A percentile compares a stretch with the other conserved stretches of the same genome.
phyloP scores from a whole-genome alignment of 1,140 invertebrate genomes.

The Armadillidium nasatum region DNA sequence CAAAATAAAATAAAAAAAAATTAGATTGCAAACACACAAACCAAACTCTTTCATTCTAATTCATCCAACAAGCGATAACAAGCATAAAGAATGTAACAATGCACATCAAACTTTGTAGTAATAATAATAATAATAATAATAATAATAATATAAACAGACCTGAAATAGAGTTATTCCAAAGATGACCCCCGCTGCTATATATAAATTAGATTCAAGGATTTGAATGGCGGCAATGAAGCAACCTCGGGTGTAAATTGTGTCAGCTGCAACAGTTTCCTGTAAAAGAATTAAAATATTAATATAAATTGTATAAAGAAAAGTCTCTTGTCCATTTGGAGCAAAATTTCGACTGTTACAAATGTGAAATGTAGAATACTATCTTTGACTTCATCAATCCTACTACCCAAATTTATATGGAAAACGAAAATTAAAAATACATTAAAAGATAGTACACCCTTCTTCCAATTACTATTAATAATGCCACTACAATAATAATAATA shows the following conservation, averaged over 20 bases:
- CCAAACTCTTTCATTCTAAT: background rate
- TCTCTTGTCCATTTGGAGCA: too few relatives aligned
- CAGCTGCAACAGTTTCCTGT: slow-evolving; percentile 23
- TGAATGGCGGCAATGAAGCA: slow-evolving; percentile 24
- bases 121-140: slow-evolving; percentile 3
- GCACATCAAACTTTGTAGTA: background rate
- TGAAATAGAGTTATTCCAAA: slow-evolving; percentile 29
- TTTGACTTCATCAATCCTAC: too few relatives aligned
- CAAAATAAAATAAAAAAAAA: background rate
- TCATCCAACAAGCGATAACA: background rate
- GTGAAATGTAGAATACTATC: too few relatives aligned
- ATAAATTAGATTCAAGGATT: slow-evolving; percentile 26
- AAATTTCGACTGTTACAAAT: too few relatives aligned
- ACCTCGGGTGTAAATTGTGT: slow-evolving; percentile 21
- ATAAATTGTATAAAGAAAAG: too few relatives aligned
- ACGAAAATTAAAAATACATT: too few relatives aligned
- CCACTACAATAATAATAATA: too few relatives aligned
- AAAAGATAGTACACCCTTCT: too few relatives aligned
- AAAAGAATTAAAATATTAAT: too few relatives aligned
- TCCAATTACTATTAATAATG: too few relatives aligned
- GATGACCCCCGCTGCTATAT: slow-evolving; percentile 26
- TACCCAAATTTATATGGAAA: too few relatives aligned
- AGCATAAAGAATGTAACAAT: background rate
- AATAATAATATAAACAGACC: background rate
- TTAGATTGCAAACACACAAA: background rate